Evolutionary conservation across 2,797 vertebrate genomes (phyloP), one percentile per base, ranked within the genome.

Genomic region (Gambelia wislizenii): DNA sequence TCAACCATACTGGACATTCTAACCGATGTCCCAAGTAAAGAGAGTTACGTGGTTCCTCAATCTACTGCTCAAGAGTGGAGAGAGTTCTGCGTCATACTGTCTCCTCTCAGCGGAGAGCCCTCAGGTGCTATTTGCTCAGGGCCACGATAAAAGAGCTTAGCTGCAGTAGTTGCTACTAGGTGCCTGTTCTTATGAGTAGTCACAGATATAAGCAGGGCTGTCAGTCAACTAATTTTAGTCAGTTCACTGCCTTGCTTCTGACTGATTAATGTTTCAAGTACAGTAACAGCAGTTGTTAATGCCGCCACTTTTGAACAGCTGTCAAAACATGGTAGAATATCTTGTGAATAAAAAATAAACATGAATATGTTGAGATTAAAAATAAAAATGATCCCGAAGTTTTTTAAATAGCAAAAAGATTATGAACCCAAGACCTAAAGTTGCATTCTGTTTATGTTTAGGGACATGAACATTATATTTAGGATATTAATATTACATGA

Each of bases 11-110:
- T 36, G 22, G 27, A 72, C 77, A 89, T 86, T 49, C 81, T 44
- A 59, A 76, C n/a, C 33, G 74, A 89, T 91, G 52, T 67, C 47
- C 5, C 76, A 85, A 72, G 25, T 81, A 76, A 79, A 82, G 84
- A 47, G 90, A 90, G 61, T 44, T 86, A 54, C 39, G 25, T 36
- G 25, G 80, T 59, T 61, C 44, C 49, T 83, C 52, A 9, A 27
- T 42, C 49, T 69, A 5, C 25, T 69, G 8, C n/a, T 76, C 59
- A 36, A 10, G n/a, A 47, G 12, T 27, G n/a, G 82, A 52, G 27
- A 59, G 36, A n/a, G 36, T 78, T 70, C 39, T 78, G 75, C 74
- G 13, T 78, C 74, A 78, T 12, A 61, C 33, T 81, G 22, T 56
- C 47, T 39, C 18, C 4, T 47, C 33, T 52, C 52, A 30, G 25